Conservation (phyloP, 2,888 invertebrate genomes). For the Sycophila texana region DNA sequence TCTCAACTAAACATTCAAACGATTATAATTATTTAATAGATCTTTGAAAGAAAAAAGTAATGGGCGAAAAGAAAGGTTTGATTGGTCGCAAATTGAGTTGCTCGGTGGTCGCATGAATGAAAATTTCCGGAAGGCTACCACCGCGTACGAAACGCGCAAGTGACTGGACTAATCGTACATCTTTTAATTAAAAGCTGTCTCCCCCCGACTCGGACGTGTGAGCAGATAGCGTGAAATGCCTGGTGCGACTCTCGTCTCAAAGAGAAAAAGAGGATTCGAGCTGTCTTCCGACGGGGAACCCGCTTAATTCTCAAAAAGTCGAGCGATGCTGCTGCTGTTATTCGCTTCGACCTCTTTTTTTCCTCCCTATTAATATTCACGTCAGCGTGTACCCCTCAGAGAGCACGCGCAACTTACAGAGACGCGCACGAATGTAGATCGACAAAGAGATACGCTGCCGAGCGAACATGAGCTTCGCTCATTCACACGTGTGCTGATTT, state of each 20-base stretch:
- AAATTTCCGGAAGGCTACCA: slow-evolving; percentile 19
- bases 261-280: slow-evolving; percentile 2
- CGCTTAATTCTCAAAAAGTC: slow-evolving; percentile 34
- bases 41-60: slow-evolving; percentile 27
- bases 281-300: slow-evolving; percentile 34
- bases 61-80: neutral
- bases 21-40: slow-evolving; percentile 36
- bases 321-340: slow-evolving; percentile 5
- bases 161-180: slow-evolving; percentile 59
- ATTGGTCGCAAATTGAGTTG: slow-evolving; percentile 34
- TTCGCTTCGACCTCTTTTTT: slow-evolving; percentile 21
- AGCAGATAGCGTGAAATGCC: slow-evolving; percentile 51
- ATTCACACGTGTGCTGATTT: slow-evolving; percentile 19
- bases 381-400: slow-evolving; percentile 22
- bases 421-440: slow-evolving; percentile 26
- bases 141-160: neutral
- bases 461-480: slow-evolving; percentile 30
- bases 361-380: slow-evolving; percentile 53
- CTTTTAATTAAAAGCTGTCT: slow-evolving; percentile 66
- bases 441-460: slow-evolving; percentile 20
- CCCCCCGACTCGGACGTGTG: slow-evolving; percentile 1
- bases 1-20: neutral
- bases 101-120: slow-evolving; percentile 1
- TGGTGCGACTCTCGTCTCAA: neutral
- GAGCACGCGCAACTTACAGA: neutral